These are phyloP conservation scores for Siderastrea siderea DNA, from an alignment of 92 coral and sea anemone genomes.

Conservation along the genomic window DNA sequence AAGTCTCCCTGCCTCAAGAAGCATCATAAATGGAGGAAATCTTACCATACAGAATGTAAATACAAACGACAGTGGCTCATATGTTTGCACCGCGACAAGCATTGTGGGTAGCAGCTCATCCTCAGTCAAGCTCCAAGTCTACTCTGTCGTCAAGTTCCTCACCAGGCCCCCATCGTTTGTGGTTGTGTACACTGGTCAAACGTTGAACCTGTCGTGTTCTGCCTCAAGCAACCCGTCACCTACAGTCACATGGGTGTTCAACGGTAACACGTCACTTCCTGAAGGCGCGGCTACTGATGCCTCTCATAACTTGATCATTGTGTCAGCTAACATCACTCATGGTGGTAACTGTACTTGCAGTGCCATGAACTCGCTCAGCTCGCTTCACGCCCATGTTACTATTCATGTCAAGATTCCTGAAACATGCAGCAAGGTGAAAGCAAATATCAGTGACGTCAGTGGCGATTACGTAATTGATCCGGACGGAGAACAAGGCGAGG, in stretches of 20 bases:
- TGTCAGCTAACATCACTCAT: neutral
- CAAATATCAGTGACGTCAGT: conserved; percentile 16
- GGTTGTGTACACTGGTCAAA: neutral
- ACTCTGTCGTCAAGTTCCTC: neutral
- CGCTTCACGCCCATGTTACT: neutral
- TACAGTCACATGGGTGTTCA: conserved; percentile 10
- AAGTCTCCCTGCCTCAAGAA: conserved; percentile 3
- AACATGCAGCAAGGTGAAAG: conserved; percentile 17
- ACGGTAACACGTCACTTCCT: conserved; percentile 9
- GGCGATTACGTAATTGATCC: conserved; percentile 38
- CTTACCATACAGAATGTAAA: conserved; percentile 20
- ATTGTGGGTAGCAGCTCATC: neutral
- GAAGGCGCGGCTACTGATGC: neutral
- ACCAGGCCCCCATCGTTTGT: neutral
- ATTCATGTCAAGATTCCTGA: conserved; percentile 11
- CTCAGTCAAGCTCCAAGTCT: conserved; percentile 16
- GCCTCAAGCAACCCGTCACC: neutral
- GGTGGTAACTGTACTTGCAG: conserved; percentile 1
- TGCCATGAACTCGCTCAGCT: no score
- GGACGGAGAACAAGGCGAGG: conserved; percentile 24
- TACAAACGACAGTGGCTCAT: conserved; percentile 29
- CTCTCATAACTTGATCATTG: neutral
- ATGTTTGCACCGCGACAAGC: conserved; percentile 45
- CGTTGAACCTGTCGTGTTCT: conserved; percentile 17
- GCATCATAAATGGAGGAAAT: neutral